Conservation (phyloP, 2,888 invertebrate genomes). For the Drosophila conformis region DNA sequence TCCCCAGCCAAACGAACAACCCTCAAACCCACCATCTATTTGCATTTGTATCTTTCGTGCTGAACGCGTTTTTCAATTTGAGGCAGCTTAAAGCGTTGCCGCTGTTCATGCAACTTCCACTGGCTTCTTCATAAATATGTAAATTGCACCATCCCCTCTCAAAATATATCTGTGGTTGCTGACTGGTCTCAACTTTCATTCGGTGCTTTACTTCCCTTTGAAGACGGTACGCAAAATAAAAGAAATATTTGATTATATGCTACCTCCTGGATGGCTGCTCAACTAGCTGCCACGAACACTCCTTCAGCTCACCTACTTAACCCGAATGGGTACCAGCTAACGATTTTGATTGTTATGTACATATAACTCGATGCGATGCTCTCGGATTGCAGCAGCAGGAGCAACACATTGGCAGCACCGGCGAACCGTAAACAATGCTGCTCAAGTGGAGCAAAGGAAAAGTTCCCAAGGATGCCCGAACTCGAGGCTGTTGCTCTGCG, state of each 20-base stretch:
- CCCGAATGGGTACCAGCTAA: conserved; percentile 57
- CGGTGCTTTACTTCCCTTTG: conserved; percentile 36
- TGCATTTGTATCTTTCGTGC: conserved; percentile 71
- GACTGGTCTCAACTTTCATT: conserved; percentile 42
- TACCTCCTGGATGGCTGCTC: conserved; percentile 36
- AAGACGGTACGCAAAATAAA: conserved; percentile 16
- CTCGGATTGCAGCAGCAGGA: conserved; percentile 59
- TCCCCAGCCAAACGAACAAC: neutral
- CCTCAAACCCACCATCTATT: conserved; percentile 38
- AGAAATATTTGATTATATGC: conserved; percentile 76
- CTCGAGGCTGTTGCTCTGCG: conserved; percentile 46
- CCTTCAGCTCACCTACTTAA: conserved; percentile 1
- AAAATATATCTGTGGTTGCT: conserved; percentile 38
- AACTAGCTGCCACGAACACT: conserved; percentile 34
- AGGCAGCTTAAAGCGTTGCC: conserved; percentile 72
- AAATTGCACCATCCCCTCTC: conserved; percentile 61
- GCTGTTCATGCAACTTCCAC: conserved; percentile 48
- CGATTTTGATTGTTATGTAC: conserved; percentile 73
- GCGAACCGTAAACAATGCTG: conserved; percentile 64
- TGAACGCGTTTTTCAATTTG: conserved; percentile 79
- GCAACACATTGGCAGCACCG: conserved; percentile 26
- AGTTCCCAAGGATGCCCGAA: conserved; percentile 7
- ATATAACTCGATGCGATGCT: conserved; percentile 58
- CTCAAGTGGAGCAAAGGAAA: conserved; percentile 39
- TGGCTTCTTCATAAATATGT: conserved; percentile 81